Evolutionary conservation across 1,140 invertebrate species (phyloP), one percentile per base, ranked within the genome.

Genomic region (Lepidurus arcticus): DNA sequence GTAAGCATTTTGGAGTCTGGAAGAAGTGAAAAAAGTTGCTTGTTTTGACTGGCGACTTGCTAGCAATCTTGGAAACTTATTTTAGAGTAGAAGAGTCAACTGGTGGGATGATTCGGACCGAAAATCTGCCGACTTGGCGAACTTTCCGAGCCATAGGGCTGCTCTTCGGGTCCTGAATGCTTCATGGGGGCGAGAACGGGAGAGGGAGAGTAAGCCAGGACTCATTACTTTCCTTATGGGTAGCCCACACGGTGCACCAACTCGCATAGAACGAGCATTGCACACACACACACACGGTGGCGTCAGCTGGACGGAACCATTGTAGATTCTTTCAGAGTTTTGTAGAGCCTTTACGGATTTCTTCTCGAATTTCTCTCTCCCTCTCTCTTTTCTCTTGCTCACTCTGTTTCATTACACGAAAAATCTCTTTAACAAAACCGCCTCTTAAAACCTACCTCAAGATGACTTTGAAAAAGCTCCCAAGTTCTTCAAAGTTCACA

Each of bases 201-300:
- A 7, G 21, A 65, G 21, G 16, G 53, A 65, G 53, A 13, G 53
- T 21, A 21, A 65, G 53, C 53, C 21, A 9, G 13, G 53, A 65
- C 53, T 65, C 53, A 65, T 65, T 65, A 65, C 53, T 65, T 65
- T 65, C 21, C 53, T 65, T 65, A 65, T 65, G 53, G 53, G 53
- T 7, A 13, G 16, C 53, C 53, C 53, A 65, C 53, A 65, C 53
- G 53, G 53, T 65, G 53, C 53, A 65, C 53, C 53, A 9, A 9
- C 16, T n/a, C 53, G 16, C 7, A 65, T 65, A 65, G 53, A 65
- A 11, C 53, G 16, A 65, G 53, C 53, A 65, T 65, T 65, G 21
- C 53, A 65, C 53, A 65, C 53, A 65, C 47, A 53, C 47, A 65
- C 53, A 65, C 21, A 65, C 53, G 53, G 53, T 65, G 21, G 53